Evolutionary conservation across 2,888 invertebrate genomes (phyloP).

Genomic region (Eilema depressum): DNA sequence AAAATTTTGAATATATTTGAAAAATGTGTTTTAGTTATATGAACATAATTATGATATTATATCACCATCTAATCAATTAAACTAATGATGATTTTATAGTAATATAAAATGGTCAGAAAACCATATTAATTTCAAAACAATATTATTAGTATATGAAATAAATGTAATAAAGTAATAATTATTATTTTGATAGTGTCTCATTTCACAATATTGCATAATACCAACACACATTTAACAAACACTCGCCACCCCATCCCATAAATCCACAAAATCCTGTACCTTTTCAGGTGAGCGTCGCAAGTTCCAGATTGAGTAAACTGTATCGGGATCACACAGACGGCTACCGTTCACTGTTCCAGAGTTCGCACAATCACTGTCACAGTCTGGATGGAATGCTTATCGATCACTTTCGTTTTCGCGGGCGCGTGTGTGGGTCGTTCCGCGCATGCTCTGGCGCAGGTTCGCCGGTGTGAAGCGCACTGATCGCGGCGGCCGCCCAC

Average conservation of each 20-base stretch:
- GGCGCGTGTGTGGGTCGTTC: constrained; percentile 60
- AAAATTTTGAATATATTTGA: constrained; percentile 21
- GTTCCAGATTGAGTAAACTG: constrained; percentile 74
- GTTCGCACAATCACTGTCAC: constrained; percentile 82
- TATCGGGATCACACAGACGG: constrained; percentile 82
- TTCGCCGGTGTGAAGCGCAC: constrained; percentile 63
- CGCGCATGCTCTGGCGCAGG: constrained; percentile 63
- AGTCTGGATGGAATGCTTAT: constrained; percentile 58
- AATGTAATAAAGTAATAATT: background rate
- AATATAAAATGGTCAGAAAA: background rate
- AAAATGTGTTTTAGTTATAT: constrained; percentile 27
- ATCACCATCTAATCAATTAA: background rate
- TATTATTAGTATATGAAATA: background rate
- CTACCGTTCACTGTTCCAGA: constrained; percentile 83
- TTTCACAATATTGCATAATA: constrained; percentile 27
- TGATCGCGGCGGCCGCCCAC: constrained; percentile 78
- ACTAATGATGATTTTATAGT: background rate
- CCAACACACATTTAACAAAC: constrained; percentile 43
- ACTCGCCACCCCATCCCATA: constrained; percentile 33
- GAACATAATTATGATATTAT: background rate
- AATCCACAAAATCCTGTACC: constrained; percentile 72
- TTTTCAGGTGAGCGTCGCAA: constrained; percentile 71
- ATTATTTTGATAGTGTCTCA: background rate
- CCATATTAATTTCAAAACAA: background rate
- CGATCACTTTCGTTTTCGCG: constrained; percentile 82